Conservation (phyloP, 2,888 invertebrate genomes). For the Pollenia angustigena region DNA sequence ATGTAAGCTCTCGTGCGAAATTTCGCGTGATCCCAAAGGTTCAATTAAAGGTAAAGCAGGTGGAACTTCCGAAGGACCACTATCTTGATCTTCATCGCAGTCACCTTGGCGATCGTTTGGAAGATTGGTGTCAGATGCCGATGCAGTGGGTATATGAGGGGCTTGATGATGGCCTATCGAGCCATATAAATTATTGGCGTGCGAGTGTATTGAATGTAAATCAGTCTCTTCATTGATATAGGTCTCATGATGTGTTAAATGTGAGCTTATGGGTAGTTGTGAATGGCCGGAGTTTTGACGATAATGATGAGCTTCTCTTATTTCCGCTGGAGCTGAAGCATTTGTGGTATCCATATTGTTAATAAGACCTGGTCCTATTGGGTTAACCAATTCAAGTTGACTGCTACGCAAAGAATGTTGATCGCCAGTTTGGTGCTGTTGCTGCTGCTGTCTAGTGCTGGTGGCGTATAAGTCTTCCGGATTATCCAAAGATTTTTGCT, state of each 20-base stretch:
- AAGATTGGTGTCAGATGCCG: constrained; percentile 67
- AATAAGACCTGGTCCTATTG: constrained; percentile 87
- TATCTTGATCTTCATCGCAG: constrained; percentile 89
- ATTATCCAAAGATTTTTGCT: constrained; percentile 84
- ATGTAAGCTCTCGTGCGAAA: constrained; percentile 93
- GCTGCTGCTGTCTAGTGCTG: constrained; percentile 68
- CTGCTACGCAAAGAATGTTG: constrained; percentile 83
- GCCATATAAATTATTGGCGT: constrained; percentile 74
- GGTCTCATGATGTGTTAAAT: constrained; percentile 29
- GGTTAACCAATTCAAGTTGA: constrained; percentile 85
- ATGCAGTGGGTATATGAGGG: constrained; percentile 58
- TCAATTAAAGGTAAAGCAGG: constrained; percentile 92
- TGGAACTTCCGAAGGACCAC: constrained; percentile 92
- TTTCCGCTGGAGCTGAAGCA: constrained; percentile 78
- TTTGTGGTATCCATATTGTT: constrained; percentile 79
- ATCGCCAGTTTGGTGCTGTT: constrained; percentile 77
- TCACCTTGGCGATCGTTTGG: constrained; percentile 83
- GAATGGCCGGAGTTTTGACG: constrained; percentile 67
- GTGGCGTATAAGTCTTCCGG: constrained; percentile 74
- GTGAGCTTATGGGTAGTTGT: constrained; percentile 57
- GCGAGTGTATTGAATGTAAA: constrained; percentile 82
- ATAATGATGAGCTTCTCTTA: constrained; percentile 74
- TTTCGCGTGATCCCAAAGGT: constrained; percentile 91
- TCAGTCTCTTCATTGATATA: constrained; percentile 81
- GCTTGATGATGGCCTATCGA: constrained; percentile 69